phyloP scores from a whole-genome alignment of 2,797 vertebrate species.

The Babyrousa celebensis region DNA sequence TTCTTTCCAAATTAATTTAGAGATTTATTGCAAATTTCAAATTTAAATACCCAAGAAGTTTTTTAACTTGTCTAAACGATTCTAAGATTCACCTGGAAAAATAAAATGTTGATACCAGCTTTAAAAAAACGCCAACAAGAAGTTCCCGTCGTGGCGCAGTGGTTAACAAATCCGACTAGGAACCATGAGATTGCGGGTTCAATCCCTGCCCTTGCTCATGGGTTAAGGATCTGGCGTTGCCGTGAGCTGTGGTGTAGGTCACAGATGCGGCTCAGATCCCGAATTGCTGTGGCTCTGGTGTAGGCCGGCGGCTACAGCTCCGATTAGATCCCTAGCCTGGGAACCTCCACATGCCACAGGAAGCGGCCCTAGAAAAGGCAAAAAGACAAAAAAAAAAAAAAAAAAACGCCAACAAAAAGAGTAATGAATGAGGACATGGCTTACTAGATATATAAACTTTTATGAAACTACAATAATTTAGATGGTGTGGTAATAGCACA shows the following conservation, averaged over 20 bases:
- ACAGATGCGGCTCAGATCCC: too few relatives aligned
- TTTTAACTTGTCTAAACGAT: constrained; percentile 49
- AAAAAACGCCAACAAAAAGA: constrained; percentile 56
- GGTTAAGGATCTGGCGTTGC: too few relatives aligned
- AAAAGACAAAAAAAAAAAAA: too few relatives aligned
- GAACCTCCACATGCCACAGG: too few relatives aligned
- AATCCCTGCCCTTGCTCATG: too few relatives aligned
- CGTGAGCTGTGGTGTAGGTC: too few relatives aligned
- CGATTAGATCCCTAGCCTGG: too few relatives aligned
- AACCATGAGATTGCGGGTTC: too few relatives aligned
- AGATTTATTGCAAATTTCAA: constrained; percentile 59
- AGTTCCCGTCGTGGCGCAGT: background rate
- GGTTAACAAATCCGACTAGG: too few relatives aligned
- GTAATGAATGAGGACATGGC: constrained; percentile 46
- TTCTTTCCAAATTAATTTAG: constrained; percentile 64
- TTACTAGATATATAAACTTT: constrained; percentile 78
- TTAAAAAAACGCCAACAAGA: constrained; percentile 54
- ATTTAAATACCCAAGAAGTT: constrained; percentile 55
- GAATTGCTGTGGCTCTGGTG: too few relatives aligned
- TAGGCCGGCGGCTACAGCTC: too few relatives aligned
- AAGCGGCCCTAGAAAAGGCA: too few relatives aligned
- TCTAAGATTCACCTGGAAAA: constrained; percentile 65
- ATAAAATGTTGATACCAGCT: constrained; percentile 46
- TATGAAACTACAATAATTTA: constrained; percentile 78
- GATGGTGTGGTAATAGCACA: constrained; percentile 47